These are phyloP conservation scores for Desoria tigrina DNA, from an alignment of 2,888 invertebrate genomes.

Conservation along the genomic window DNA sequence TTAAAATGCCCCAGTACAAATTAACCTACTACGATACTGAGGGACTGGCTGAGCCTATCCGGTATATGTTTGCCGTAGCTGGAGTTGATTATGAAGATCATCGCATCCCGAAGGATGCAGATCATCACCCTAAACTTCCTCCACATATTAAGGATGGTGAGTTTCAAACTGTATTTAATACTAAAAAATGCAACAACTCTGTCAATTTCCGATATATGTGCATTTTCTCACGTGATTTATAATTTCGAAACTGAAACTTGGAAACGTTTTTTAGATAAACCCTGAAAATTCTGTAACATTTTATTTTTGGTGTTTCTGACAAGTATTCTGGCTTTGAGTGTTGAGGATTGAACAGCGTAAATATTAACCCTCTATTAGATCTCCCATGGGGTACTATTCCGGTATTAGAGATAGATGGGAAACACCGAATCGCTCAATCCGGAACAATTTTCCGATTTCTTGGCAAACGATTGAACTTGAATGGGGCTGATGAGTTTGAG, in stretches of 20 bases:
- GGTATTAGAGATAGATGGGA: constrained; percentile 51
- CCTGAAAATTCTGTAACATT: too few species aligned
- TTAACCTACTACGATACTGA: constrained; percentile 20
- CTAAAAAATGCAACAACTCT: not conserved
- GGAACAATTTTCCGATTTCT: constrained; percentile 51
- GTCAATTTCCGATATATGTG: not conserved
- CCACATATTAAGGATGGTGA: constrained; percentile 19
- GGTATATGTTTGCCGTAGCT: constrained; percentile 23
- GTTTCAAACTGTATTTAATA: not conserved
- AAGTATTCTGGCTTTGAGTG: too few species aligned
- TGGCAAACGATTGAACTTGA: constrained; percentile 45
- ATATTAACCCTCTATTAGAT: constrained; percentile 32
- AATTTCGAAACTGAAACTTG: not conserved
- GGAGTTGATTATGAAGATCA: constrained; percentile 26
- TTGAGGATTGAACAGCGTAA: not conserved
- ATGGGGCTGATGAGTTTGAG: constrained; percentile 42
- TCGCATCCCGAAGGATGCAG: constrained; percentile 23
- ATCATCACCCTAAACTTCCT: constrained; percentile 20
- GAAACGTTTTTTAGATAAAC: too few species aligned
- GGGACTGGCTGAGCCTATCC: constrained; percentile 21
- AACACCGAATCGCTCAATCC: constrained; percentile 46
- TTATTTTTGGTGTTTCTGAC: too few species aligned
- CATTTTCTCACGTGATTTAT: not conserved
- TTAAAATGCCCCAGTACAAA: constrained; percentile 10
- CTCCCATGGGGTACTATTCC: constrained; percentile 49